These are phyloP conservation scores for Pterobdella sp. DNA, from an alignment of 2,888 invertebrate genomes.

Conservation along the genomic window DNA sequence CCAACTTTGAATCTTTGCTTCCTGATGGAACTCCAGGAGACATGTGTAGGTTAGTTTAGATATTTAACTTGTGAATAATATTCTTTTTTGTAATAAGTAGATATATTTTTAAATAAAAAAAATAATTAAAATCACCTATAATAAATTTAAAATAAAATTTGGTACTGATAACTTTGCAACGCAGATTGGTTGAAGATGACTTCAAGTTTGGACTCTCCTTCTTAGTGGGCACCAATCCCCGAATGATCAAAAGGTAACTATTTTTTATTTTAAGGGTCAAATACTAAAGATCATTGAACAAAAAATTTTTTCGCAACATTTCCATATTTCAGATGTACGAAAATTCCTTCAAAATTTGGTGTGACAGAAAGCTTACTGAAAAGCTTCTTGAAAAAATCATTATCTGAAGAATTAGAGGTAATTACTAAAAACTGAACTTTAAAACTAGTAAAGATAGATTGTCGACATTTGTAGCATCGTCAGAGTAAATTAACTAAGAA, in stretches of 20 bases:
- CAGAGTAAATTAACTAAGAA: background rate
- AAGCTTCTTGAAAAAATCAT: slow-evolving; percentile 13
- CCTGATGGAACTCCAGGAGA: slow-evolving; percentile 36
- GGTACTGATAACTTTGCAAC: background rate
- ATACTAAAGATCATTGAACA: no score
- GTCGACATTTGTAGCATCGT: background rate
- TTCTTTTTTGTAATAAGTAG: no score
- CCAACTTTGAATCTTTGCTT: slow-evolving; percentile 27
- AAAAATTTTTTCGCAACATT: no score
- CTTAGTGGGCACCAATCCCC: slow-evolving; percentile 33
- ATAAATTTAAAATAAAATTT: background rate
- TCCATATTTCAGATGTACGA: no score
- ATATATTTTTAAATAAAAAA: no score
- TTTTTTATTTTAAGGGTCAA: background rate
- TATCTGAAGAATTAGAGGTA: slow-evolving; percentile 24
- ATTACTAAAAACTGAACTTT: background rate
- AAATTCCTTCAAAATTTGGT: slow-evolving; percentile 32
- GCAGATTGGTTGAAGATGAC: slow-evolving; percentile 7
- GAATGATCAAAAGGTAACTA: slow-evolving; percentile 27
- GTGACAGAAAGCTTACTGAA: slow-evolving; percentile 25
- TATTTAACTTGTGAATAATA: no score
- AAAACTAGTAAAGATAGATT: no score
- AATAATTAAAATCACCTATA: background rate
- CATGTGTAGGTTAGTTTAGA: slow-evolving; percentile 35
- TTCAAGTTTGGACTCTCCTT: slow-evolving; percentile 32